Percentiles rank a stretch among this genome's conserved stretches.
phyloP scores from a whole-genome alignment of 2,113 vertebrate species.

The Pteropus alecto region DNA sequence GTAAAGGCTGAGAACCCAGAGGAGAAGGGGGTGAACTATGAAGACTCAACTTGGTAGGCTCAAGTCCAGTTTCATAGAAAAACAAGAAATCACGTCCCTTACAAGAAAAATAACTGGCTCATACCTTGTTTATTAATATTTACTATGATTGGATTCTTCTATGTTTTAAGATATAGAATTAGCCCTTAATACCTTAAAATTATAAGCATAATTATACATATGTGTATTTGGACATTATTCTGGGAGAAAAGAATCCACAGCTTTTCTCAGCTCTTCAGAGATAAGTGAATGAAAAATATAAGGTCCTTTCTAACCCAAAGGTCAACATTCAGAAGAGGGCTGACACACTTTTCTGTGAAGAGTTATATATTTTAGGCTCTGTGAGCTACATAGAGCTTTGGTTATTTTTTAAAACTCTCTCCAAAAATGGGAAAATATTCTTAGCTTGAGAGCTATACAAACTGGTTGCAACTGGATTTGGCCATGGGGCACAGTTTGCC shows the following conservation, averaged over 20 bases:
- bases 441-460: neutral
- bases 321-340: neutral
- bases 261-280: neutral
- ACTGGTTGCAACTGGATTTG: neutral
- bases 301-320: neutral
- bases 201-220: neutral
- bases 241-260: neutral
- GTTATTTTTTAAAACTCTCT: neutral
- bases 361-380: neutral
- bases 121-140: neutral
- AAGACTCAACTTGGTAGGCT: neutral
- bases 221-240: neutral
- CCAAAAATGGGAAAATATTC: neutral
- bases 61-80: neutral
- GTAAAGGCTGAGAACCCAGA: neutral
- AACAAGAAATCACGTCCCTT: neutral
- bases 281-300: neutral
- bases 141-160: neutral
- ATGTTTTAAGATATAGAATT: neutral
- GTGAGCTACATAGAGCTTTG: neutral
- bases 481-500: neutral
- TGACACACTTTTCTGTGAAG: neutral
- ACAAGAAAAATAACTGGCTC: neutral
- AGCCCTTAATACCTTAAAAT: neutral
- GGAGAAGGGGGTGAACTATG: neutral